phyloP scores from a whole-genome alignment of 1,140 invertebrate genomes.

The Wasmannia auropunctata region DNA sequence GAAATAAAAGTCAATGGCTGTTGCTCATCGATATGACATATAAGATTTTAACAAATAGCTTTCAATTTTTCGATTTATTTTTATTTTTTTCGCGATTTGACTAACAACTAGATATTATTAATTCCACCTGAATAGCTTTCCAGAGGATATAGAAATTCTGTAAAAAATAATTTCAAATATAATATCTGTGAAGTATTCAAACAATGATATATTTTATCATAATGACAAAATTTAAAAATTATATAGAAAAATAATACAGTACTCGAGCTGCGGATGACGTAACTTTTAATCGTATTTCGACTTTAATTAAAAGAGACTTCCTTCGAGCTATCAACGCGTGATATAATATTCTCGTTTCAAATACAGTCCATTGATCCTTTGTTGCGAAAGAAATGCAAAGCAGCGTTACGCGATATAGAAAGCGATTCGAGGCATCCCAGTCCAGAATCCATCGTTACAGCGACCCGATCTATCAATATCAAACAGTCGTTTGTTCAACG shows the following conservation, averaged over 20 bases:
- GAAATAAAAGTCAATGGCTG: constrained; percentile 63
- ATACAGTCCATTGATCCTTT: neutral
- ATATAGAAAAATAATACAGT: neutral
- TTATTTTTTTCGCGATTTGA: neutral
- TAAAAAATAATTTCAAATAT: neutral
- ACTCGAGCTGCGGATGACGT: neutral
- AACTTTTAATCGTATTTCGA: neutral
- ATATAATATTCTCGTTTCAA: neutral
- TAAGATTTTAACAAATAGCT: constrained; percentile 65
- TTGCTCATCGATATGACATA: constrained; percentile 26
- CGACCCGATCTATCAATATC: constrained; percentile 16
- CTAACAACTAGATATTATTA: neutral
- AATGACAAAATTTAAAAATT: neutral
- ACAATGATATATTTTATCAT: neutral
- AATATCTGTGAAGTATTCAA: neutral
- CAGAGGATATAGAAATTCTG: neutral
- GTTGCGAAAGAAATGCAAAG: constrained; percentile 45
- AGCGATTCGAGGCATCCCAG: neutral
- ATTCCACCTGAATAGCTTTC: too few relatives aligned
- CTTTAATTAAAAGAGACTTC: neutral
- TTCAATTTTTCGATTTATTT: constrained; percentile 64
- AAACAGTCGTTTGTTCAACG: neutral
- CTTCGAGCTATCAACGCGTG: neutral
- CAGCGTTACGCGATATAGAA: constrained; percentile 34
- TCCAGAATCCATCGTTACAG: neutral